A percentile compares a stretch with the other conserved stretches of the same genome.
Conservation (phyloP, 1,140 invertebrate genomes). For the Nylanderia fulva region DNA sequence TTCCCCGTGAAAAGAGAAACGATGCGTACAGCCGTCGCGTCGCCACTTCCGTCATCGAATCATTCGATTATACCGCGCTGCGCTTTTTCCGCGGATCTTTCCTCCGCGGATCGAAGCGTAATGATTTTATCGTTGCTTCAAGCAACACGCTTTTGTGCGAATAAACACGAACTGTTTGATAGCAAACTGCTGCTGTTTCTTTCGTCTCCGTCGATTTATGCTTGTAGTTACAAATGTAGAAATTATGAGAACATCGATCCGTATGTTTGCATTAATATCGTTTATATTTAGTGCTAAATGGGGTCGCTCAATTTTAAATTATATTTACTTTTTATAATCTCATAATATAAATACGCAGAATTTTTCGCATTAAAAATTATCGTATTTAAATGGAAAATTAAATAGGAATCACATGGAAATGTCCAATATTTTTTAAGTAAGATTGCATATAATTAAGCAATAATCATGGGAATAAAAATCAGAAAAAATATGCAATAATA, state of each 20-base stretch:
- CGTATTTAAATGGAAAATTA: constrained; percentile 7
- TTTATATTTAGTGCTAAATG: background rate
- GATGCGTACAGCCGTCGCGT: constrained; percentile 54
- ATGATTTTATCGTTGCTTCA: background rate
- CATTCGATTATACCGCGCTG: constrained; percentile 29
- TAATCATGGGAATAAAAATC: constrained; percentile 9
- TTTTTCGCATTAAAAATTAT: background rate
- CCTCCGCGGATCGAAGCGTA: background rate
- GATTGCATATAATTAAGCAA: constrained; percentile 8
- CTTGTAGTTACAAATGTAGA: background rate
- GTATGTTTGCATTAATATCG: background rate
- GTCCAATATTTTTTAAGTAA: background rate
- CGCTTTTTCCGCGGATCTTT: constrained; percentile 30
- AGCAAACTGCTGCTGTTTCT: background rate
- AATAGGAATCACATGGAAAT: background rate
- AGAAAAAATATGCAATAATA: background rate
- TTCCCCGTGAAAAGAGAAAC: constrained; percentile 72
- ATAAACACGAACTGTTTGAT: background rate
- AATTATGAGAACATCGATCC: background rate
- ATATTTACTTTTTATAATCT: background rate
- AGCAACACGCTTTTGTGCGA: background rate
- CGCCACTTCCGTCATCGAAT: constrained; percentile 67
- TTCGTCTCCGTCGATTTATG: constrained; percentile 11
- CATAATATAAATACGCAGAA: background rate
- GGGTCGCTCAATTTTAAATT: background rate